Base-by-base conservation (phyloP, 2,888 invertebrate species). In the Stictocephala bisonia region DNA sequence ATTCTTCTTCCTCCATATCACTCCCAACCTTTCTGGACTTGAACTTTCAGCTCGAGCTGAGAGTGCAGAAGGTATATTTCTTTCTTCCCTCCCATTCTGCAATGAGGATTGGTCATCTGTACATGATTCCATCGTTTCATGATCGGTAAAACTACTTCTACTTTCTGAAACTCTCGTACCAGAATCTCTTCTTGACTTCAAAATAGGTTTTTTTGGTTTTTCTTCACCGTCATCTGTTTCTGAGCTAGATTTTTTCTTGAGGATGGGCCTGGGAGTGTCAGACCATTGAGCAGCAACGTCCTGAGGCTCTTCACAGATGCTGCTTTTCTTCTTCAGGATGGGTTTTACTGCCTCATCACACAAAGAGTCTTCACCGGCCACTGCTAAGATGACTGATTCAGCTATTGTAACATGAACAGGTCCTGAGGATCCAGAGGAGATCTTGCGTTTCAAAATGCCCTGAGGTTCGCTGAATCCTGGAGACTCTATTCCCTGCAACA, bases 291-390 rank as follows among this genome's bases (percentile, higher is more conserved):
- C 15, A 20, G 50, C n/a, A 13, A 24, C 6, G 31, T 58, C 53
- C 48, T 71, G 40, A 76, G 87, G 83, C 81, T 92, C 91, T 81
- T 92, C 91, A 3, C 90, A 88, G 80, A 90, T 89, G 80, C 91
- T 90, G 80, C 91, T 91, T 82, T 94, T 94, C 84, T 93, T 92
- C 84, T 95, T 95, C 11, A 95, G 85, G 79, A 95, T 95, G 1
- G 94, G 94, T 79, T 90, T 88, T 0, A 93, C 90, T 0, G 83
- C 82, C 80, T 88, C 89, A 79, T 71, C 71, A 18, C 35, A 18
- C 15, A 71, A 56, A 11, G 70, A 40, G 0, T 75, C 58, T 40
- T 74, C 74, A 6, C 67, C 60, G 4, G 51, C 72, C 1, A 75
- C 53, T 73, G 89, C 89, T 80, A 89, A 85, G 74, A 90, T 86